Percentiles rank a stretch among this genome's conserved stretches.
Conservation (phyloP, 2,888 invertebrate genomes). For the Allophyes oxyacanthae region DNA sequence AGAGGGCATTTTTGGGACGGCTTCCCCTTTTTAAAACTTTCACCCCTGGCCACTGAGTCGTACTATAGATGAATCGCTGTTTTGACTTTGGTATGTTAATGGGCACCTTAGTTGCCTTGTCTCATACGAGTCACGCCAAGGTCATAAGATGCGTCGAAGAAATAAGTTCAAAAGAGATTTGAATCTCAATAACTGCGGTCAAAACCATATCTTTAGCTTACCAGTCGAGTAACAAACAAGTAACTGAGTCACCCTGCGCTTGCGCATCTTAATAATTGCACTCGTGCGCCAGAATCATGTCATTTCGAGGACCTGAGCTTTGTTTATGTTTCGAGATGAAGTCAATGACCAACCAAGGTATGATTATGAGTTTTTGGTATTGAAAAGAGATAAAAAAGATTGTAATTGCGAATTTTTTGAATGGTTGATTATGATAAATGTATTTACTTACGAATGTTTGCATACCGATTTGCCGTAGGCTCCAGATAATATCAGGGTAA, state of each 20-base stretch:
- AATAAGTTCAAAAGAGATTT: too few relatives aligned
- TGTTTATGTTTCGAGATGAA: constrained; percentile 33
- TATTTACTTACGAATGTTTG: background rate
- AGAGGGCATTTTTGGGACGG: too few relatives aligned
- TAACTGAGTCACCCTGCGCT: constrained; percentile 32
- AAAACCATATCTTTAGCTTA: background rate
- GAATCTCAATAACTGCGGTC: too few relatives aligned
- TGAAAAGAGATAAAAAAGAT: constrained; percentile 27
- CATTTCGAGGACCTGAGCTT: constrained; percentile 31
- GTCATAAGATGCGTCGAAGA: too few relatives aligned
- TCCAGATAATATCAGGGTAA: too few relatives aligned
- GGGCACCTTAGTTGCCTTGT: too few relatives aligned
- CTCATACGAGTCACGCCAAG: too few relatives aligned
- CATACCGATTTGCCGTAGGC: too few relatives aligned
- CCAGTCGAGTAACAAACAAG: constrained; percentile 21
- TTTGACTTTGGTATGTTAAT: too few relatives aligned
- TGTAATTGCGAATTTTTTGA: constrained; percentile 21
- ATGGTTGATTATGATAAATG: background rate
- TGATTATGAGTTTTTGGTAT: constrained; percentile 33
- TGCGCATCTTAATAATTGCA: constrained; percentile 27
- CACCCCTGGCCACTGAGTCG: too few relatives aligned
- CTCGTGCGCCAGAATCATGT: constrained; percentile 20
- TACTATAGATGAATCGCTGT: too few relatives aligned
- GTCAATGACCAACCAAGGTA: constrained; percentile 47
- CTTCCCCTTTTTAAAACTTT: too few relatives aligned